Evolutionary conservation across 2,888 invertebrate species (phyloP), one percentile per base, ranked within the genome.

Genomic region (Meghimatium bilineatum): DNA sequence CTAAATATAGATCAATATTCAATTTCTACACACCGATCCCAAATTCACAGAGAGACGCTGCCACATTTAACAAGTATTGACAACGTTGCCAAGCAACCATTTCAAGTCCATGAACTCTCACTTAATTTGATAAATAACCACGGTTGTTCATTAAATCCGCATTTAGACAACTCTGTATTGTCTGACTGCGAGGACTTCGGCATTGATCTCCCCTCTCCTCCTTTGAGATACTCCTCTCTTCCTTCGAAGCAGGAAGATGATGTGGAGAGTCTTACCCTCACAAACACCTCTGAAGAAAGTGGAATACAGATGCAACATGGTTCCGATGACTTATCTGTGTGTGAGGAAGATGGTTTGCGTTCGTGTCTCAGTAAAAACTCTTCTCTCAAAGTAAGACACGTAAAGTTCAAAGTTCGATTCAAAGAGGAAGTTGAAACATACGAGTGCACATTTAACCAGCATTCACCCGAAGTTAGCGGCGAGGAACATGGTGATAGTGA

Each of bases 231-330:
- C 67, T 32, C 34, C 29, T n/a, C 80, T 38, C n/a, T n/a, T n/a
- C n/a, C n/a, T n/a, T 44, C 44, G 44, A 69, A 66, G n/a, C 34
- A 36, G 34, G 77, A 83, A 32, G 83, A 79, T 17, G 83, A 83
- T 32, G 79, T 79, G 26, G 79, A 78, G 29, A 83, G 83, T 34
- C 72, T 83, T 20, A 74, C 79, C 23, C 36, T 79, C 14, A 83
- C 83, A 2, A 83, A 72, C 66, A 72, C 79, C 3, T 83, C 83
- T 17, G 83, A 83, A 29, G 83, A 83, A 49, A 83, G 83, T n/a
- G 83, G 83, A 1, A 83, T 83, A 20, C 78, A 79, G 66, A 66
- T 83, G 77, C 76, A 71, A n/a, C 72, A 83, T 44, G 74, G 69
- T 26, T 67, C 69, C 3, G 83, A 83, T 2, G 83, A 77, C 29